phyloP scores from a whole-genome alignment of 2,888 invertebrate species.

The Pristionchus entomophagus region DNA sequence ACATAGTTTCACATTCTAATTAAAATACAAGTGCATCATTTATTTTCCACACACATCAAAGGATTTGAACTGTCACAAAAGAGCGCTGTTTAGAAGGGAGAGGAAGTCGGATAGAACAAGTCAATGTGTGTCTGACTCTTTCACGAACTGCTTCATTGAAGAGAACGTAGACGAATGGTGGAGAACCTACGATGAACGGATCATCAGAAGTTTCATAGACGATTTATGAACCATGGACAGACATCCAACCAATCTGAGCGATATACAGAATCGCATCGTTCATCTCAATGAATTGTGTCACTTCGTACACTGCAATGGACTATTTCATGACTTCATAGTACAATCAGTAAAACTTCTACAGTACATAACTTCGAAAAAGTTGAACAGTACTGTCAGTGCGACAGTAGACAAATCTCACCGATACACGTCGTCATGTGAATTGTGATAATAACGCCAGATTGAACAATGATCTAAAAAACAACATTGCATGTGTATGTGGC shows the following conservation, averaged over 20 bases:
- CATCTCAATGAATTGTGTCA: not conserved
- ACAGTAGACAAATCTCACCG: not conserved
- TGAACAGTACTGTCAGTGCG: too few relatives aligned
- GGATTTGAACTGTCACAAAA: not conserved
- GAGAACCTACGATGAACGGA: not conserved
- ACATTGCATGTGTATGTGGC: too few relatives aligned
- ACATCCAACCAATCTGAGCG: constrained; percentile 5
- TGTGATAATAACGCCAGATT: not conserved
- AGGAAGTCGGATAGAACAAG: not conserved
- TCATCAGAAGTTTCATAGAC: not conserved
- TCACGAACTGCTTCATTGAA: constrained; percentile 5
- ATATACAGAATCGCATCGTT: not conserved
- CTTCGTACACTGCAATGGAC: not conserved
- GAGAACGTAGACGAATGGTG: constrained; percentile 7
- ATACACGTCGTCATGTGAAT: constrained; percentile 14
- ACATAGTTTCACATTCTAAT: too few relatives aligned
- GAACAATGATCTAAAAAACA: not conserved
- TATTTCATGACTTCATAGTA: not conserved
- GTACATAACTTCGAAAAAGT: too few relatives aligned
- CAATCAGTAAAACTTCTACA: too few relatives aligned
- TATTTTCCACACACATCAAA: too few relatives aligned
- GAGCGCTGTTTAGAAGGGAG: not conserved
- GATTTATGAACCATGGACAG: not conserved
- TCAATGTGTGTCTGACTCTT: not conserved
- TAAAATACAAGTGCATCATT: too few relatives aligned